Conservation (phyloP, 2,113 vertebrate species). For the Harpagus bidentatus region DNA sequence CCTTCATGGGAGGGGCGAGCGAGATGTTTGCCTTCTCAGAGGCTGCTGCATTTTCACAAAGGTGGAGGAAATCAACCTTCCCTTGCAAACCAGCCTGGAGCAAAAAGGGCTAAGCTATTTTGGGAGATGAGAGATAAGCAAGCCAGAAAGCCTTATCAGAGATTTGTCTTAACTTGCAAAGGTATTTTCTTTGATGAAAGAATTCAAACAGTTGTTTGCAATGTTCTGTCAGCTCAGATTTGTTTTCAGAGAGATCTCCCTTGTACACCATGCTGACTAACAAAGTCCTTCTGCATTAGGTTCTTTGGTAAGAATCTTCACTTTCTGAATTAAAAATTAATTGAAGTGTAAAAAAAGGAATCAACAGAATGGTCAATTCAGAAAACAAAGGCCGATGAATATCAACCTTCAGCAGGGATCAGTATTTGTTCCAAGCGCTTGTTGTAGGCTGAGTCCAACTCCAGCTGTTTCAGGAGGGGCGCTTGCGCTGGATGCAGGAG, state of each 20-base stretch:
- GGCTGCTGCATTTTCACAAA: neutral
- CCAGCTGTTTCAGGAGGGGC: neutral
- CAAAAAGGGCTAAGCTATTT: neutral
- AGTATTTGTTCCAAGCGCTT: neutral
- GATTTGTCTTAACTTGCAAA: conserved; percentile 45
- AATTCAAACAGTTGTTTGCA: conserved; percentile 16
- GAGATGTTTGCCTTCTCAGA: neutral
- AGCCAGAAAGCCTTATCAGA: conserved; percentile 24
- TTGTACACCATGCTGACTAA: neutral
- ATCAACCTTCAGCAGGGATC: no score
- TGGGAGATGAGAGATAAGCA: conserved; percentile 31
- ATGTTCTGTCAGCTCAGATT: neutral
- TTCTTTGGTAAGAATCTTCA: neutral
- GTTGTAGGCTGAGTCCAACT: neutral
- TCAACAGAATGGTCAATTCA: neutral
- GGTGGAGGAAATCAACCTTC: conserved; percentile 7
- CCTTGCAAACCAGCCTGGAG: conserved; percentile 26
- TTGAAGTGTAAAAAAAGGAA: neutral
- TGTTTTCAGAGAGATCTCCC: neutral
- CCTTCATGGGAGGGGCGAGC: neutral
- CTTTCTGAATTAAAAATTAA: neutral
- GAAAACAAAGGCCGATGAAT: neutral
- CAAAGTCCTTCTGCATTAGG: neutral
- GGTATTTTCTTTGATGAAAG: conserved; percentile 34
- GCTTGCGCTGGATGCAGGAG: neutral